phyloP scores from a whole-genome alignment of 2,888 invertebrate genomes.

The Volucella inanis region DNA sequence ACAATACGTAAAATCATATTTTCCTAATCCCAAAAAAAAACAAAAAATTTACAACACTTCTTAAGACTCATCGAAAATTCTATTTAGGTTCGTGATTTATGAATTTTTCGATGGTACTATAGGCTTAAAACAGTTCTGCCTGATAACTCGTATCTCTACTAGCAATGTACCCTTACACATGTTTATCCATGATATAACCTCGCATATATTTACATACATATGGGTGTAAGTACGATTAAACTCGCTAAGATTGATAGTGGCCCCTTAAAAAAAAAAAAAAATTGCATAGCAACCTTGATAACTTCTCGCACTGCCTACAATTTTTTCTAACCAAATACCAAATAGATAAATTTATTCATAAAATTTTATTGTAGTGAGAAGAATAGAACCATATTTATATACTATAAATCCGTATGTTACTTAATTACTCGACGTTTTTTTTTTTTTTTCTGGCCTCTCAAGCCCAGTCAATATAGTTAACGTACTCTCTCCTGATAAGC shows the following conservation, averaged over 20 bases:
- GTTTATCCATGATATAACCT: no score
- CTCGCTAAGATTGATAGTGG: conserved; percentile 15
- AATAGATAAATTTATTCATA: conserved; percentile 25
- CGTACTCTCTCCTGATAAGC: conserved; percentile 18
- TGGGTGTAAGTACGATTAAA: not conserved
- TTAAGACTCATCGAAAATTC: no score
- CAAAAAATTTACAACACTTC: no score
- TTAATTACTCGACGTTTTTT: not conserved
- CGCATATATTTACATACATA: no score
- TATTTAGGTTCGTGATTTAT: no score
- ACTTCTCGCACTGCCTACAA: conserved; percentile 1
- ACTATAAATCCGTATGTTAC: not conserved
- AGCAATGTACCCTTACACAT: no score
- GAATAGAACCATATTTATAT: not conserved
- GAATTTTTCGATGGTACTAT: no score
- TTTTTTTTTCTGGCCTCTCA: not conserved
- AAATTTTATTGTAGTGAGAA: conserved; percentile 10
- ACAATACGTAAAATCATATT: no score
- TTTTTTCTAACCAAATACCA: not conserved
- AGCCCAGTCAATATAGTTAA: conserved; percentile 15
- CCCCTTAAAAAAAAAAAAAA: conserved; percentile 6
- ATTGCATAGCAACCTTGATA: conserved; percentile 31
- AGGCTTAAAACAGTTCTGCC: no score
- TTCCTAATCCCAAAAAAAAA: no score
- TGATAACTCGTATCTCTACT: no score